phyloP scores from a whole-genome alignment of 2,888 invertebrate species.

The Teinopalpus imperialis region DNA sequence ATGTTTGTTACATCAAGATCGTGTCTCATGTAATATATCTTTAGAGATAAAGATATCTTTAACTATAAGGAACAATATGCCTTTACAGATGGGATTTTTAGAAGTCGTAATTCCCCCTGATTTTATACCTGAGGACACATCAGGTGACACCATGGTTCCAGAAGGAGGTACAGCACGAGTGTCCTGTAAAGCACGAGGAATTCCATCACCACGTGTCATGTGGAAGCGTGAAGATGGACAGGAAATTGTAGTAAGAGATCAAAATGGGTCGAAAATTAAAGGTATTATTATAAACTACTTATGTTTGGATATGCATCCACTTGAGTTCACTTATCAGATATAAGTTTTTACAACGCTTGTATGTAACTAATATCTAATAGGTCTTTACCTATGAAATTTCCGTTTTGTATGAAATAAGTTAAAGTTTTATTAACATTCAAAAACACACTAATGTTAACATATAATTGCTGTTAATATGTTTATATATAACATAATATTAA shows the following conservation, averaged over 20 bases:
- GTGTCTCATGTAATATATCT: too few relatives aligned
- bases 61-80: too few relatives aligned
- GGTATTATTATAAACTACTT: slow-evolving; percentile 49
- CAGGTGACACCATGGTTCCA: slow-evolving; percentile 90
- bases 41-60: too few relatives aligned
- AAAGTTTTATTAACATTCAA: background rate
- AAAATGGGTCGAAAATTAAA: slow-evolving; percentile 81
- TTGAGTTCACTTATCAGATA: too few relatives aligned
- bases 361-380: too few relatives aligned
- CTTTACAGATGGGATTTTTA: slow-evolving; percentile 86
- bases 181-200: slow-evolving; percentile 86
- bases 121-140: slow-evolving; percentile 89
- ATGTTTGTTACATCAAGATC: too few relatives aligned
- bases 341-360: too few relatives aligned
- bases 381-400: too few relatives aligned
- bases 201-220: slow-evolving; percentile 87
- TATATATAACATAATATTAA: too few relatives aligned
- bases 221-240: slow-evolving; percentile 90
- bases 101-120: slow-evolving; percentile 92
- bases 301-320: background rate
- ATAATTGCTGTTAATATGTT: too few relatives aligned
- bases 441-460: too few relatives aligned
- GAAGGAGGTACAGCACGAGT: slow-evolving; percentile 86
- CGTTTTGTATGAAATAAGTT: too few relatives aligned
- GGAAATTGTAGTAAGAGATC: slow-evolving; percentile 87